These are phyloP conservation scores for Rotaria socialis DNA, from an alignment of 2,888 invertebrate genomes.

Conservation along the genomic window DNA sequence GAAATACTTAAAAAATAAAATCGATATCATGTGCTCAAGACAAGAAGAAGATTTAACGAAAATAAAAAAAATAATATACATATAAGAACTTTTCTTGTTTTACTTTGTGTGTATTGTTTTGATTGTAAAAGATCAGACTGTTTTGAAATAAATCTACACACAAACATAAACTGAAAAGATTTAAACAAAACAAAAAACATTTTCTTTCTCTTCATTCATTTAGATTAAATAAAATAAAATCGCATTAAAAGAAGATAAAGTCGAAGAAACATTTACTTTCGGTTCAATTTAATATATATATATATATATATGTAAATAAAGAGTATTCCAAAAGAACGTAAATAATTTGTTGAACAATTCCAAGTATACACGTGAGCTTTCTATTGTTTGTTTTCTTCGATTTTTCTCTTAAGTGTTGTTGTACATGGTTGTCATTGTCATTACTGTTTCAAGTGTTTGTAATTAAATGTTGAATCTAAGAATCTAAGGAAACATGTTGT, in stretches of 20 bases:
- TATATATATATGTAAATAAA: neutral
- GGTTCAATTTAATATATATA: neutral
- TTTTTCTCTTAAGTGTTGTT: too few species aligned
- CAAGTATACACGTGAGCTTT: too few species aligned
- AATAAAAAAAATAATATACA: neutral
- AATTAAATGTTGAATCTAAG: too few species aligned
- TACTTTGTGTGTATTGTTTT: constrained; percentile 8
- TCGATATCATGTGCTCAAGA: neutral
- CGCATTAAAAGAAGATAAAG: neutral
- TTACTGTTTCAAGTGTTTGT: too few species aligned
- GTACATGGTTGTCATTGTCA: too few species aligned
- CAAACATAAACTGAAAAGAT: neutral
- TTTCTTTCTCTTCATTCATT: neutral
- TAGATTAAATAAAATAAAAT: neutral
- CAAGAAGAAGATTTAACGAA: neutral
- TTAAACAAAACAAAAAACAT: neutral
- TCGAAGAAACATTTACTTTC: neutral
- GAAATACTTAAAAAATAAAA: constrained; percentile 49
- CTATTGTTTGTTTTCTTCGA: too few species aligned
- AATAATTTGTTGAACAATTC: too few species aligned
- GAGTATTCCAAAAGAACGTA: neutral
- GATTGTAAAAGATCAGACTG: neutral
- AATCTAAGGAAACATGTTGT: too few species aligned
- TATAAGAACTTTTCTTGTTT: constrained; percentile 2
- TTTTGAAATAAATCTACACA: neutral